These are phyloP conservation scores for Apodemia hepburni DNA, from an alignment of 2,888 invertebrate species.

Conservation along the genomic window DNA sequence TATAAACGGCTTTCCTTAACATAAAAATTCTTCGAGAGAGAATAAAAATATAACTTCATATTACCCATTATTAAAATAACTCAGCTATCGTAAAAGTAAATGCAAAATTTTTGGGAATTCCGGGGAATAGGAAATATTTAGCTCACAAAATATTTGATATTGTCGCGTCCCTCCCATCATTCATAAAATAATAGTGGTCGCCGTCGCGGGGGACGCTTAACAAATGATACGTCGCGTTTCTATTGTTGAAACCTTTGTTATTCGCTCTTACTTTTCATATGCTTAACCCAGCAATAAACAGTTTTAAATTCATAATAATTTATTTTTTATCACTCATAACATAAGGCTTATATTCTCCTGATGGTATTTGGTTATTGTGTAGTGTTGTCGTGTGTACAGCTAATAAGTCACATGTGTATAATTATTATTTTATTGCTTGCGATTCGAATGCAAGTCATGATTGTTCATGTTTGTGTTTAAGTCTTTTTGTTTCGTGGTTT, in stretches of 20 bases:
- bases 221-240: slow-evolving; percentile 76
- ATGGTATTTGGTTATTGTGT: not conserved
- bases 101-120: slow-evolving; percentile 4
- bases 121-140: not conserved
- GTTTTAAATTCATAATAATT: not conserved
- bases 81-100: not conserved
- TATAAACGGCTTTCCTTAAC: too few species aligned
- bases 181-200: slow-evolving; percentile 76
- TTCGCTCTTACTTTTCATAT: slow-evolving; percentile 46
- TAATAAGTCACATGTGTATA: slow-evolving; percentile 74
- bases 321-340: not conserved
- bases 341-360: not conserved
- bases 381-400: slow-evolving; percentile 9
- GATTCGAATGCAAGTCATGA: slow-evolving; percentile 68
- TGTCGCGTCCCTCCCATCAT: slow-evolving; percentile 59
- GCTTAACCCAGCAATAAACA: not conserved
- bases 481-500: slow-evolving; percentile 15
- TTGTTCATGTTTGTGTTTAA: slow-evolving; percentile 30
- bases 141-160: slow-evolving; percentile 45
- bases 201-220: slow-evolving; percentile 74
- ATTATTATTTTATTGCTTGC: slow-evolving; percentile 76
- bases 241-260: slow-evolving; percentile 75
- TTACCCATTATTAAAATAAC: not conserved
- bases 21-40: too few species aligned
- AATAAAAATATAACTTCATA: too few species aligned